Evolutionary conservation across 1,140 invertebrate genomes (phyloP).

Genomic region (Chironomus striatipennis): DNA sequence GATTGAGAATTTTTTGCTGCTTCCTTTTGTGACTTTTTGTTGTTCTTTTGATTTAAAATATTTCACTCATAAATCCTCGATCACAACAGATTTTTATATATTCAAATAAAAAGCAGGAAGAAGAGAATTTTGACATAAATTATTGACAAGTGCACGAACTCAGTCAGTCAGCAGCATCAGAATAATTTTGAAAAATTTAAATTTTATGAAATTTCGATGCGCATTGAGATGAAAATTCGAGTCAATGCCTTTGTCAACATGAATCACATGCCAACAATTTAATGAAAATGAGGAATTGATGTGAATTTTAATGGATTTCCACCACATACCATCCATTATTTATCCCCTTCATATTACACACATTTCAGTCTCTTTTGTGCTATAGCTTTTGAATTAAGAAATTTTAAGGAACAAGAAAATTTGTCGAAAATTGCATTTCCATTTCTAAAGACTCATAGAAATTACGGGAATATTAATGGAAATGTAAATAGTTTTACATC

Average conservation of each 20-base stretch:
- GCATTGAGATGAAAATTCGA: not conserved
- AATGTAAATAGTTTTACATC: too few relatives aligned
- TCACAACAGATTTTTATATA: too few relatives aligned
- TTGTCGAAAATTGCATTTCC: too few relatives aligned
- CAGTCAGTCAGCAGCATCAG: too few relatives aligned
- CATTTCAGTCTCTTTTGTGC: too few relatives aligned
- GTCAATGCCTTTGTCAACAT: not conserved
- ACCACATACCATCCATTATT: not conserved
- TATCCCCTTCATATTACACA: not conserved
- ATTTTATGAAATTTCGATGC: not conserved
- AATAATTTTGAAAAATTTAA: too few relatives aligned
- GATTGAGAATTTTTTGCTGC: not conserved
- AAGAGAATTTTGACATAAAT: too few relatives aligned
- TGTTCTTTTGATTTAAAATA: not conserved
- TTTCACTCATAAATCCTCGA: not conserved
- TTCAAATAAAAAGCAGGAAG: too few relatives aligned
- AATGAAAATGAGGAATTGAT: not conserved
- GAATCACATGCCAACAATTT: constrained; percentile 7
- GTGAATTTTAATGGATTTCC: not conserved
- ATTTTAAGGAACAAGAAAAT: too few relatives aligned
- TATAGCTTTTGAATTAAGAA: too few relatives aligned
- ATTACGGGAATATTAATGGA: too few relatives aligned
- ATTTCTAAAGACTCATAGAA: too few relatives aligned
- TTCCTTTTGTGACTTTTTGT: not conserved
- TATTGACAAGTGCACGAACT: not conserved